These are phyloP conservation scores for Polymixis flavicincta DNA, from an alignment of 2,888 invertebrate species.

Conservation along the genomic window DNA sequence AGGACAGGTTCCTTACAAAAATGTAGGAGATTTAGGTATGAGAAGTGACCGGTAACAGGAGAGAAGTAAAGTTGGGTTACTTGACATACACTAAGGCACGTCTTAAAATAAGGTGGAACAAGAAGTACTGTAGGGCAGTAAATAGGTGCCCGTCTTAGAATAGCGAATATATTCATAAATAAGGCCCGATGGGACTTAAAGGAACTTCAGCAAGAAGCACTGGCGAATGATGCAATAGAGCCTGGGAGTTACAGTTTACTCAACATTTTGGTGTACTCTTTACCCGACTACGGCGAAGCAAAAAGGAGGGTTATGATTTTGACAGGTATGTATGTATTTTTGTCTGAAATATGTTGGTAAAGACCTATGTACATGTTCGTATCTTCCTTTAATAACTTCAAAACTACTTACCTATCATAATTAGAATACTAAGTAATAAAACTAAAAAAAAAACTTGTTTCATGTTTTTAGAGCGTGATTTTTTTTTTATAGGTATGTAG, in stretches of 20 bases:
- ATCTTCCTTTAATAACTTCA: no score
- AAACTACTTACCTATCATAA: neutral
- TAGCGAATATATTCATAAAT: neutral
- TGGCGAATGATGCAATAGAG: neutral
- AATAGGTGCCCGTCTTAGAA: neutral
- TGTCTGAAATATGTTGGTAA: no score
- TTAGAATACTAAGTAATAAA: no score
- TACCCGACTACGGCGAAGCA: no score
- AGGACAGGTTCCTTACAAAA: slow-evolving; percentile 5
- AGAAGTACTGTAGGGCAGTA: neutral
- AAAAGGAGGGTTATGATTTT: no score
- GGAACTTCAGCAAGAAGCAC: neutral
- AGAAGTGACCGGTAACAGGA: neutral
- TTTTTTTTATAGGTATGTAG: no score
- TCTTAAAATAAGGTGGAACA: neutral
- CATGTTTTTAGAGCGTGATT: no score
- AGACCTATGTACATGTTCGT: no score
- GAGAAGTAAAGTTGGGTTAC: neutral
- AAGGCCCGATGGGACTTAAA: neutral
- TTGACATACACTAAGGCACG: neutral
- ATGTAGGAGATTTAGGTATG: neutral
- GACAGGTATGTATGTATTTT: no score
- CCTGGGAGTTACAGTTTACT: neutral
- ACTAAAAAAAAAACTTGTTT: no score
- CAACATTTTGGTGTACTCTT: no score